These are phyloP conservation scores for Incurvaria masculella DNA, from an alignment of 2,888 invertebrate species.

Conservation along the genomic window DNA sequence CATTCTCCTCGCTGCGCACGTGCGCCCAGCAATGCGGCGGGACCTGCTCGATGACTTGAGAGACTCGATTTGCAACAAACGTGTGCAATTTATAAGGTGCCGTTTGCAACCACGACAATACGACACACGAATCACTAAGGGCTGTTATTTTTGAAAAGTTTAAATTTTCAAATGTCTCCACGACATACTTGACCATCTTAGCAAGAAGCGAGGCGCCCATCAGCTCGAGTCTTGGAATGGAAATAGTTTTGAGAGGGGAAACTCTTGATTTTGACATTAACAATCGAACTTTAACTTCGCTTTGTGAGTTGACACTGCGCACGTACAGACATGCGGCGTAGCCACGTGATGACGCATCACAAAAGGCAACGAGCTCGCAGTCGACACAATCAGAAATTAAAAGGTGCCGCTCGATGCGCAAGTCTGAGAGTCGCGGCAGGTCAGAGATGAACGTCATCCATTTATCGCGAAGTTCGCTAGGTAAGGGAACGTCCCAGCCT, in stretches of 20 bases:
- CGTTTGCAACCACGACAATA: constrained; percentile 14
- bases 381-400: neutral
- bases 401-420: neutral
- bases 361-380: neutral
- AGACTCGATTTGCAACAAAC: constrained; percentile 15
- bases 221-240: constrained; percentile 12
- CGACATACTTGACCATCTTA: neutral
- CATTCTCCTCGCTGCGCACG: neutral
- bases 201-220: constrained; percentile 8
- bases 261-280: constrained; percentile 11
- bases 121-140: constrained; percentile 15
- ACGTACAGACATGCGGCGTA: neutral
- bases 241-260: constrained; percentile 11
- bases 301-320: neutral
- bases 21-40: neutral
- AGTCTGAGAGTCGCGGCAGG: neutral
- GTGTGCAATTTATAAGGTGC: constrained; percentile 15
- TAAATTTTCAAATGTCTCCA: neutral
- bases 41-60: constrained; percentile 6
- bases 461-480: neutral
- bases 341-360: neutral
- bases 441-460: neutral
- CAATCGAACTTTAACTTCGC: constrained; percentile 7
- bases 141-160: constrained; percentile 2
- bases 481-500: constrained; percentile 8